Evolutionary conservation across 2,888 invertebrate genomes (phyloP).

Genomic region (Eupithecia subumbrata): DNA sequence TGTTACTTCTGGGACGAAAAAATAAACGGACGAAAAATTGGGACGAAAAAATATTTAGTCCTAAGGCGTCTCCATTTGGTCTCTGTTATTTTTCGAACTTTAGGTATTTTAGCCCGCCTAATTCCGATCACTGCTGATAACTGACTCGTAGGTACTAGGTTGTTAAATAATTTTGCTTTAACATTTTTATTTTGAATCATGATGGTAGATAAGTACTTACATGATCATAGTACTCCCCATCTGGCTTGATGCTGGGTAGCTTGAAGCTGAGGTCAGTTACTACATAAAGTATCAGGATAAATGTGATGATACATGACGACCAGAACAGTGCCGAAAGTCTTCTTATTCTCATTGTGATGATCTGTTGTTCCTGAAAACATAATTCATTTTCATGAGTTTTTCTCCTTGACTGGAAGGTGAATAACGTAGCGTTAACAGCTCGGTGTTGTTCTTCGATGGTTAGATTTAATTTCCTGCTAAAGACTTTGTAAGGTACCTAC

Average conservation of each 20-base stretch:
- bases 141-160: neutral
- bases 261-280: conserved; percentile 86
- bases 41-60: too few relatives aligned
- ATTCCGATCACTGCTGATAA: too few relatives aligned
- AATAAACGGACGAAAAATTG: too few relatives aligned
- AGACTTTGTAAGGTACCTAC: neutral
- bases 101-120: too few relatives aligned
- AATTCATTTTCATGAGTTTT: neutral
- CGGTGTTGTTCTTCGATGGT: neutral
- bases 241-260: conserved; percentile 82
- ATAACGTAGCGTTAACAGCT: neutral
- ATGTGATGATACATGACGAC: conserved; percentile 84
- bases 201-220: conserved; percentile 69
- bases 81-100: too few relatives aligned
- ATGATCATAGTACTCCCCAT: conserved; percentile 83
- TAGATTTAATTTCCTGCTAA: neutral
- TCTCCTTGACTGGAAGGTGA: neutral
- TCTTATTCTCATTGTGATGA: conserved; percentile 80
- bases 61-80: too few relatives aligned
- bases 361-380: conserved; percentile 13
- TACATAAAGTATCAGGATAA: conserved; percentile 86
- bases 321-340: conserved; percentile 85
- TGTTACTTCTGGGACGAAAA: too few relatives aligned
- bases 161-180: neutral
- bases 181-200: neutral